Percentiles rank a stretch among this genome's conserved stretches.
These are phyloP conservation scores for Acrobasis consociella DNA, from an alignment of 2,888 invertebrate genomes.

Conservation along the genomic window DNA sequence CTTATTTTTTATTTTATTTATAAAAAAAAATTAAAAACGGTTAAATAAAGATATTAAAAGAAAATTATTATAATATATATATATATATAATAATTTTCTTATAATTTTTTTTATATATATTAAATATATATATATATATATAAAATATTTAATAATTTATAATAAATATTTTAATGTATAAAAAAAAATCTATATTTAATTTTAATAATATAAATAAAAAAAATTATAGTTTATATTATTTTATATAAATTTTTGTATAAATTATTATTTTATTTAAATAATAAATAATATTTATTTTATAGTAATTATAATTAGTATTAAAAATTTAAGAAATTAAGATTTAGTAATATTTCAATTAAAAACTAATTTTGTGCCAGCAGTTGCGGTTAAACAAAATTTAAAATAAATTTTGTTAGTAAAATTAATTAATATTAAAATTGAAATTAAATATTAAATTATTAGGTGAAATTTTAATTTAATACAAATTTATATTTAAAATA, in stretches of 20 bases:
- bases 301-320: slow-evolving; percentile 81
- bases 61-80: slow-evolving; percentile 31
- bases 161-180: slow-evolving; percentile 41
- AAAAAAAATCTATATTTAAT: slow-evolving; percentile 57
- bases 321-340: slow-evolving; percentile 84
- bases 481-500: too few species aligned
- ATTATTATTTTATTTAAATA: slow-evolving; percentile 62
- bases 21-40: slow-evolving; percentile 45
- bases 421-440: too few species aligned
- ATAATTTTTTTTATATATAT: too few species aligned
- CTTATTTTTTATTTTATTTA: slow-evolving; percentile 56
- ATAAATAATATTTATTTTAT: slow-evolving; percentile 46
- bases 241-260: slow-evolving; percentile 80
- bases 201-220: slow-evolving; percentile 52
- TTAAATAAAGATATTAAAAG: slow-evolving; percentile 23
- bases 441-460: too few species aligned
- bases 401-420: slow-evolving; percentile 75
- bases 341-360: slow-evolving; percentile 83
- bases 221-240: slow-evolving; percentile 79
- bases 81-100: too few species aligned
- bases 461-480: too few species aligned
- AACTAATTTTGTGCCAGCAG: slow-evolving; percentile 87
- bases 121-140: slow-evolving; percentile 19
- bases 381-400: slow-evolving; percentile 86
- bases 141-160: slow-evolving; percentile 35